These are phyloP conservation scores for Heliothis peltigera DNA, from an alignment of 2,888 invertebrate genomes.

Conservation along the genomic window DNA sequence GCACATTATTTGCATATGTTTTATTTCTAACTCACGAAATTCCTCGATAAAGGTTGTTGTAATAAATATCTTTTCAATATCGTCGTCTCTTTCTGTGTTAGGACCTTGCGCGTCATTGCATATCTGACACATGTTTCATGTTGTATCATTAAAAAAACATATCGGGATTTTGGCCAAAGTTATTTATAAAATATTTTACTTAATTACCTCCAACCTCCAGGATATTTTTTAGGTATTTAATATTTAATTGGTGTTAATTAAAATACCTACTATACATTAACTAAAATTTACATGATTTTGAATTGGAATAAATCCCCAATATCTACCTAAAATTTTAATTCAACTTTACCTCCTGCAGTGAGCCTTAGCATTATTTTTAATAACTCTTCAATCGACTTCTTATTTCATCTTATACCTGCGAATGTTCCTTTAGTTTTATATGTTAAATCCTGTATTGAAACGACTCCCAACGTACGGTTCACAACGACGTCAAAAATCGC, in stretches of 20 bases:
- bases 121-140: conserved; percentile 8
- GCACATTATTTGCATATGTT: conserved; percentile 44
- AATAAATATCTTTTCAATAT: conserved; percentile 27
- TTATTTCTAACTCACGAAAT: conserved; percentile 45
- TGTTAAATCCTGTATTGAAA: conserved; percentile 34
- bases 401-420: conserved; percentile 2
- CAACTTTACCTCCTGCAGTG: neutral
- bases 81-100: conserved; percentile 17
- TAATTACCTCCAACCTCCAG: no score
- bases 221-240: no score
- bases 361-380: conserved; percentile 25
- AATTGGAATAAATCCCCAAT: neutral
- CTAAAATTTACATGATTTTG: neutral
- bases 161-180: no score
- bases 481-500: conserved; percentile 7
- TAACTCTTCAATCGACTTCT: conserved; percentile 30
- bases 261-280: no score
- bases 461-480: conserved; percentile 33
- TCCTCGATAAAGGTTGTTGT: conserved; percentile 29
- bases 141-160: no score
- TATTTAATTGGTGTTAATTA: no score
- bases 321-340: neutral
- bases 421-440: conserved; percentile 28
- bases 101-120: neutral
- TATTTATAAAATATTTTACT: no score